Conservation (phyloP, 2,888 invertebrate species). For the Drosophila anomelani region DNA sequence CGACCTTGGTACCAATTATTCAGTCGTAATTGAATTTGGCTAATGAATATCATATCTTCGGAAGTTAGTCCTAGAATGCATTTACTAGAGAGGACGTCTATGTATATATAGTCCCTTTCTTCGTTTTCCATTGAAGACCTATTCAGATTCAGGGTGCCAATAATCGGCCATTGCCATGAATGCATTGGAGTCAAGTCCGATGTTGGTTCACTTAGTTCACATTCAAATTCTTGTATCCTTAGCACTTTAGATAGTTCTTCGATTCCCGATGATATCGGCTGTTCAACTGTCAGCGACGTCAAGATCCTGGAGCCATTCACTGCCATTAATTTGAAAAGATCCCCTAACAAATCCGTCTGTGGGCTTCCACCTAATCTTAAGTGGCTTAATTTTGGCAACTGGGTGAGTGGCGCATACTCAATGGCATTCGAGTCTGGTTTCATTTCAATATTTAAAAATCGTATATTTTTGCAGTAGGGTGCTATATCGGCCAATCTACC, state of each 20-base stretch:
- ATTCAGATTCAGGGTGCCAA: too few species aligned
- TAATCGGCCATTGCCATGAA: not conserved
- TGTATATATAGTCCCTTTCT: not conserved
- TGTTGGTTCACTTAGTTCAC: not conserved
- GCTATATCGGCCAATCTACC: constrained; percentile 9
- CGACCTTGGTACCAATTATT: not conserved
- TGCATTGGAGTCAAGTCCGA: not conserved
- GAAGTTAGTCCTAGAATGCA: not conserved
- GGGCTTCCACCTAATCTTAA: not conserved
- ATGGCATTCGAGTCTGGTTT: not conserved
- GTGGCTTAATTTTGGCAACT: not conserved
- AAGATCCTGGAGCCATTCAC: not conserved
- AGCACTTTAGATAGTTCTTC: not conserved
- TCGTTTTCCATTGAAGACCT: not conserved
- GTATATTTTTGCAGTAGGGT: constrained; percentile 1
- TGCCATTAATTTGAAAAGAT: constrained; percentile 1
- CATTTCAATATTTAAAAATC: not conserved
- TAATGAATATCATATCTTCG: not conserved
- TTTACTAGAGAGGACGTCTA: not conserved
- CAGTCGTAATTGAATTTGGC: not conserved
- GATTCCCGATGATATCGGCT: not conserved
- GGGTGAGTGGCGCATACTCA: not conserved
- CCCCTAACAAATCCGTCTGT: not conserved
- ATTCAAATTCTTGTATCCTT: not conserved
- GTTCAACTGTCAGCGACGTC: not conserved